These are phyloP conservation scores for Phylloscopus collybita DNA, from an alignment of 2,797 vertebrate genomes.

Conservation along the genomic window DNA sequence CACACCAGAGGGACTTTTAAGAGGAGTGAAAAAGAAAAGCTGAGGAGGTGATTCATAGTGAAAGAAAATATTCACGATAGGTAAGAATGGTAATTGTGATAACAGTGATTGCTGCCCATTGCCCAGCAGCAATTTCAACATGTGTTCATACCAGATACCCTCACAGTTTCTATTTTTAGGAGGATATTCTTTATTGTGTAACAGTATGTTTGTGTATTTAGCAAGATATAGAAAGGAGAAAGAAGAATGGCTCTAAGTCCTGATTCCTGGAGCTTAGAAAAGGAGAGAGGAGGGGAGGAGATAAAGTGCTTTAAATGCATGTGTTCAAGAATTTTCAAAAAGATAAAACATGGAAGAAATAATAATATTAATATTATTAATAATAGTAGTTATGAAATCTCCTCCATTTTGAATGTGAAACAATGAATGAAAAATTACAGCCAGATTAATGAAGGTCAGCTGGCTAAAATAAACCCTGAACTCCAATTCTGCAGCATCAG, in stretches of 20 bases:
- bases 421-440: neutral
- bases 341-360: neutral
- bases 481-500: neutral
- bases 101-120: neutral
- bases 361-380: neutral
- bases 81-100: neutral
- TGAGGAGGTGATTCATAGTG: neutral
- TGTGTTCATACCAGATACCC: neutral
- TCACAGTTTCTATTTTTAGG: neutral
- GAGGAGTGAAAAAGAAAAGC: neutral
- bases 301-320: neutral
- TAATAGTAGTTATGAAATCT: accelerated
- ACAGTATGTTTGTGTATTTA: neutral
- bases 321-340: neutral
- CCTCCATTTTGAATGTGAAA: neutral
- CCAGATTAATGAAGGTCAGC: neutral
- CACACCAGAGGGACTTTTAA: neutral
- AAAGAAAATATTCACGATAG: neutral
- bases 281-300: neutral
- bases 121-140: neutral
- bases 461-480: neutral
- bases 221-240: neutral
- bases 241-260: neutral
- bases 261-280: neutral
- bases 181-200: neutral